phyloP scores from a whole-genome alignment of 2,113 vertebrate species.

The Benthochromis sp. region DNA sequence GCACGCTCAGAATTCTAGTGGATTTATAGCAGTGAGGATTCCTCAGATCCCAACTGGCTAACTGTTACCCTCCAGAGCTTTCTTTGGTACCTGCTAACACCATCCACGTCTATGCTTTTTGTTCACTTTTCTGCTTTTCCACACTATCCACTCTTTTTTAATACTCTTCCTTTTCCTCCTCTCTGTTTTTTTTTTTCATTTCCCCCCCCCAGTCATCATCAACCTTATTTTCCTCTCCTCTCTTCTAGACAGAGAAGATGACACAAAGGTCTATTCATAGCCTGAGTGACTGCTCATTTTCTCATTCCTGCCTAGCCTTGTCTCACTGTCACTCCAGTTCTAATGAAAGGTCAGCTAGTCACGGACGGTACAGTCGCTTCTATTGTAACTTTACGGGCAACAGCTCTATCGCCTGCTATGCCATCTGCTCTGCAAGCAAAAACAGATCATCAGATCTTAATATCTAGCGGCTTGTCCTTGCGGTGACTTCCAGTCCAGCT shows the following conservation, averaged over 20 bases:
- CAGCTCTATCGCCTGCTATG: not conserved
- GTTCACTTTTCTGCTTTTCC: not conserved
- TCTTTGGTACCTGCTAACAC: conserved; percentile 4
- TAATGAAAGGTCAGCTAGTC: conserved; percentile 56
- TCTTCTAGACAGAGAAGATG: conserved; percentile 1
- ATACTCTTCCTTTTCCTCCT: not conserved
- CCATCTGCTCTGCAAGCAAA: conserved; percentile 26
- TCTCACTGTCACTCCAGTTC: conserved; percentile 48
- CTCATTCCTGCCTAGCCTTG: conserved; percentile 40
- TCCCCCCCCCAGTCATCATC: not conserved
- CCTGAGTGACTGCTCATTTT: conserved; percentile 56
- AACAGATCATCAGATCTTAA: not conserved
- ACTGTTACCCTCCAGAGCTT: conserved; percentile 36
- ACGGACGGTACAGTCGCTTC: conserved; percentile 37
- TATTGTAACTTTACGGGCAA: conserved; percentile 29
- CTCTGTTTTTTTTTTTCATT: not conserved
- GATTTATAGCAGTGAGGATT: conserved; percentile 45
- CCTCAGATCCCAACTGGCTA: conserved; percentile 53
- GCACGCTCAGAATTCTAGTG: conserved; percentile 43
- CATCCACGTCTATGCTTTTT: not conserved
- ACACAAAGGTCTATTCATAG: conserved; percentile 61
- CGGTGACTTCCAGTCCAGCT: conserved; percentile 31
- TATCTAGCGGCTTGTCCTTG: conserved; percentile 14
- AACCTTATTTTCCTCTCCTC: not conserved
- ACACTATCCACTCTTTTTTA: not conserved